phyloP scores from a whole-genome alignment of 2,113 vertebrate genomes.

The Gasterosteus aculeatus region DNA sequence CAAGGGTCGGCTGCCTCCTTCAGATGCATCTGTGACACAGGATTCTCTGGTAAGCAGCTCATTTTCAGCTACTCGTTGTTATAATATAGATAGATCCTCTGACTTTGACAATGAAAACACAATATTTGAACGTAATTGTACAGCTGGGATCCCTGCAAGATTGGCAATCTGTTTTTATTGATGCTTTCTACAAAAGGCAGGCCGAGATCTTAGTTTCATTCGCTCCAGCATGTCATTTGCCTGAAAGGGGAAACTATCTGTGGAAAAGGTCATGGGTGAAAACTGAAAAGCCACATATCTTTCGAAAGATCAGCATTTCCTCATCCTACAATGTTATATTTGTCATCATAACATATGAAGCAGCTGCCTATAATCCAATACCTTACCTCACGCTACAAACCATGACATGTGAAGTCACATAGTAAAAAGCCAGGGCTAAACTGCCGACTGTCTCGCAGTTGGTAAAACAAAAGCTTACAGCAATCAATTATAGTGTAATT shows the following conservation, averaged over 20 bases:
- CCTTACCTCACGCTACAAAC: constrained; percentile 44
- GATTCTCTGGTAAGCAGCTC: constrained; percentile 80
- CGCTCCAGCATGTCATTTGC: constrained; percentile 18
- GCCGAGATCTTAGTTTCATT: constrained; percentile 3
- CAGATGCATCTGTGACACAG: constrained; percentile 77
- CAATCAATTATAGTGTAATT: constrained; percentile 54
- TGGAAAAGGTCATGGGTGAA: constrained; percentile 46
- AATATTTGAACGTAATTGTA: not conserved
- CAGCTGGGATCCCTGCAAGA: not conserved
- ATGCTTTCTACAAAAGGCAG: constrained; percentile 1
- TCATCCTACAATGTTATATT: constrained; percentile 40
- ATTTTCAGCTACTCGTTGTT: not conserved
- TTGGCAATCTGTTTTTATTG: not conserved
- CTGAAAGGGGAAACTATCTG: constrained; percentile 24
- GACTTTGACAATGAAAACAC: constrained; percentile 7
- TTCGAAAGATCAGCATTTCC: constrained; percentile 51
- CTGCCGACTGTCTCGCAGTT: constrained; percentile 51
- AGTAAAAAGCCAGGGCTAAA: constrained; percentile 50
- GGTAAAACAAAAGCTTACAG: constrained; percentile 66
- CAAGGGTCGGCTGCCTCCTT: constrained; percentile 77
- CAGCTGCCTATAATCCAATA: constrained; percentile 51
- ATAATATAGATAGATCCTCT: not conserved
- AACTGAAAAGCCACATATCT: constrained; percentile 47
- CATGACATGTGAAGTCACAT: not conserved
- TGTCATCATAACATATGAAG: constrained; percentile 57